These are phyloP conservation scores for Dromas ardeola DNA, from an alignment of 2,113 vertebrate genomes.

Conservation along the genomic window DNA sequence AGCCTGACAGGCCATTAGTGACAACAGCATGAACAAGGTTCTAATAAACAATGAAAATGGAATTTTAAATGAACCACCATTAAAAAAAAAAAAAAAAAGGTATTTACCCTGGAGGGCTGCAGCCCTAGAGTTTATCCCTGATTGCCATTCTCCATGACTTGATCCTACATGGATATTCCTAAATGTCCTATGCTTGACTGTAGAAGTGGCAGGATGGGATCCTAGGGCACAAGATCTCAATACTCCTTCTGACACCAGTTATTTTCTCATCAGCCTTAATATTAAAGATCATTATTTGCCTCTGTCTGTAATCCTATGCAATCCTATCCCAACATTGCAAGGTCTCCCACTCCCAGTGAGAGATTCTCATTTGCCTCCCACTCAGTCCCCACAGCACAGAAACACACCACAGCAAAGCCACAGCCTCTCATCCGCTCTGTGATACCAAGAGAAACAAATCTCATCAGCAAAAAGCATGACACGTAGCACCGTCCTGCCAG, in stretches of 20 bases:
- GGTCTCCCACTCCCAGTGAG: not conserved
- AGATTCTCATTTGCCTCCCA: not conserved
- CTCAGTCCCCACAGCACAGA: not conserved
- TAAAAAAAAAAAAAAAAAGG: not conserved
- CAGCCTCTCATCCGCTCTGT: not conserved
- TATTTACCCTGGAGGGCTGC: not conserved
- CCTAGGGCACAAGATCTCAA: not conserved
- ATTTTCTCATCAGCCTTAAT: not conserved
- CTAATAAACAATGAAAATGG: not conserved
- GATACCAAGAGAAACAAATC: not conserved
- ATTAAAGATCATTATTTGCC: not conserved
- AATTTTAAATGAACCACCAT: not conserved
- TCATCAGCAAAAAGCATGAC: not conserved
- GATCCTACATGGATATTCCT: not conserved
- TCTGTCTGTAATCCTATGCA: not conserved
- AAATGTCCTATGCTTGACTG: not conserved
- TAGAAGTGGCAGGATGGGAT: not conserved
- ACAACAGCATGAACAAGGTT: not conserved
- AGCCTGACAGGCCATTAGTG: not conserved
- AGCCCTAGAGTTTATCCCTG: not conserved
- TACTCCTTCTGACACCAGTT: not conserved
- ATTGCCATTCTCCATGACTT: accelerated
- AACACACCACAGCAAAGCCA: not conserved
- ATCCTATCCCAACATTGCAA: not conserved
- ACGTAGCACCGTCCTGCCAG: not conserved